Evolutionary conservation across 2,797 vertebrate genomes (phyloP), one percentile per base, ranked within the genome.

Genomic region (Tenualosa thibaudeaui): DNA sequence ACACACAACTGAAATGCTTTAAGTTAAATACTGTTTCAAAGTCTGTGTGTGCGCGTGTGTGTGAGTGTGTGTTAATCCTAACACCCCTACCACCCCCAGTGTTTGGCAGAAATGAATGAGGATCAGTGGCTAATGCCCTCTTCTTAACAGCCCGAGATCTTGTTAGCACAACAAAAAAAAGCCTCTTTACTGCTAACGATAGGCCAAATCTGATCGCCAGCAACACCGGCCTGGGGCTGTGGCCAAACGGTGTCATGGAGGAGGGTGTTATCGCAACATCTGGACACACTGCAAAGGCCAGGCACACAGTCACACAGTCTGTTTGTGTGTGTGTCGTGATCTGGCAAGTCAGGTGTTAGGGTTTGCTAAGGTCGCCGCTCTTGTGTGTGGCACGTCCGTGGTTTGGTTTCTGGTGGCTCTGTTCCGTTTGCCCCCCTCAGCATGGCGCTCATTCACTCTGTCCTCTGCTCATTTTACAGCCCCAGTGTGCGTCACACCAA

Each of bases 161-260:
- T 89, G 93, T 95, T 95, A 95, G 91, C 91, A 91, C 89, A 89
- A 93, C 94, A 95, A 92, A 78, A 95, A 96, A 95, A 96, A 96
- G 94, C 95, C 94, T 94, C 94, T 96, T 96, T 95, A 92, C 94
- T 92, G 94, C 92, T 87, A 95, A 90, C 90, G 95, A 96, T 96
- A 94, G 93, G 93, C 93, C 87, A 94, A 96, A 96, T 94, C 94
- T 92, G 93, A 91, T 83, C 6, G 71, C 71, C 71, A 78, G 37
- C 17, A 46, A 78, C 71, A 78, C 37, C 15, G 17, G 37, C 2
- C 37, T 10, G 37, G 22, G 71, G 17, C 46, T 40, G 17, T 46
- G 71, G 71, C 71, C 71, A 78, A 78, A 46, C 37, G 40, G 71
- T 17, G 40, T 22, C 40, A 78, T 46, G 40, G 71, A 43, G 15